Conservation (phyloP, 2,113 vertebrate species). For the Mastomys natalensis region DNA sequence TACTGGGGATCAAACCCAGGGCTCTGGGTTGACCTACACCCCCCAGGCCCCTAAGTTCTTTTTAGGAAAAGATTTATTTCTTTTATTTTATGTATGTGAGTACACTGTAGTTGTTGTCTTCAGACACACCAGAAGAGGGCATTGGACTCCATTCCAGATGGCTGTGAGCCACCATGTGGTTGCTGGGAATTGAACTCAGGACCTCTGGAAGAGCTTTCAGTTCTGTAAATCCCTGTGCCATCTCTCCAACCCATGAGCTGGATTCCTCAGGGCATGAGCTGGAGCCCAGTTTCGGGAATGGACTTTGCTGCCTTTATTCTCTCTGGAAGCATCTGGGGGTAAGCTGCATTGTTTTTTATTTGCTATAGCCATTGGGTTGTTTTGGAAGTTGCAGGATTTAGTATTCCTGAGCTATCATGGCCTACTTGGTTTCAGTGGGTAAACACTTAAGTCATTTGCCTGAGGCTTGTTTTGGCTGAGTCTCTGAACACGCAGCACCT, state of each 20-base stretch:
- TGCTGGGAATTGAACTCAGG: too few relatives aligned
- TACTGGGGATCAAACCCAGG: background rate
- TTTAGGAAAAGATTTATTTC: background rate
- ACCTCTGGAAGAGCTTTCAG: too few relatives aligned
- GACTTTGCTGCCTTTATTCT: conserved; percentile 6
- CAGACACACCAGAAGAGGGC: too few relatives aligned
- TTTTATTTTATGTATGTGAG: too few relatives aligned
- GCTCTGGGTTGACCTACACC: background rate
- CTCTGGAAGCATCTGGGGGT: background rate
- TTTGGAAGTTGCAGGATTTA: background rate
- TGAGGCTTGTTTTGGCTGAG: background rate
- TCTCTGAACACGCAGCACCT: background rate
- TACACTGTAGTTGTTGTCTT: too few relatives aligned
- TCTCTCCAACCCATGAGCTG: background rate
- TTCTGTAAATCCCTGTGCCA: too few relatives aligned
- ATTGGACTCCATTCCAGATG: too few relatives aligned
- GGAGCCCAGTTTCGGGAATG: background rate
- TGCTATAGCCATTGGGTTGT: background rate
- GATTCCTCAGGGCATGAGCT: background rate
- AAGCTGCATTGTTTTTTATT: background rate
- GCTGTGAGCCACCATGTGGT: too few relatives aligned
- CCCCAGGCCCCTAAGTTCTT: background rate
- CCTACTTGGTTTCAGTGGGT: background rate
- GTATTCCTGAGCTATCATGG: background rate
- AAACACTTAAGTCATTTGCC: conserved; percentile 29